A percentile compares a stretch with the other conserved stretches of the same genome.
These are phyloP conservation scores for Pectinophora gossypiella DNA, from an alignment of 1,140 invertebrate genomes.

Conservation along the genomic window DNA sequence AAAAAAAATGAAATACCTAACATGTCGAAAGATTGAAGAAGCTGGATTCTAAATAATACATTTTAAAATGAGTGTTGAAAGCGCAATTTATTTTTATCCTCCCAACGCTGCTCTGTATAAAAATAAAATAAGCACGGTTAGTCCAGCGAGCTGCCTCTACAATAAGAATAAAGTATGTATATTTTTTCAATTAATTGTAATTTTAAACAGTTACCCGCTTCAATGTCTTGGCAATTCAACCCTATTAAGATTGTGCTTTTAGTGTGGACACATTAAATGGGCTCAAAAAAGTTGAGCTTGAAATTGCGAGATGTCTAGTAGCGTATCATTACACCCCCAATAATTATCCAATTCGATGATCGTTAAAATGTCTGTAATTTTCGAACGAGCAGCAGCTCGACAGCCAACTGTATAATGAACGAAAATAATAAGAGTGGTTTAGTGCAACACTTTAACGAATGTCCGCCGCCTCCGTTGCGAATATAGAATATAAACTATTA, in stretches of 20 bases:
- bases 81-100: neutral
- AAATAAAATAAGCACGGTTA: neutral
- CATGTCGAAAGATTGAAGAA: neutral
- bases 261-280: conserved; percentile 25
- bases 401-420: conserved; percentile 29
- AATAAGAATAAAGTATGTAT: conserved; percentile 6
- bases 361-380: conserved; percentile 54
- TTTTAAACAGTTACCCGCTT: conserved; percentile 17
- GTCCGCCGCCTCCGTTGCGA: neutral
- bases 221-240: conserved; percentile 2
- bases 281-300: conserved; percentile 30
- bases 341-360: conserved; percentile 54
- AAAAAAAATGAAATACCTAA: neutral
- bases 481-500: conserved; percentile 26
- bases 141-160: neutral
- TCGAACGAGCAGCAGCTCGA: conserved; percentile 32
- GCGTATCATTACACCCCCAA: conserved; percentile 36
- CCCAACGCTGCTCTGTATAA: neutral
- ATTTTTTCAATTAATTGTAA: conserved; percentile 12
- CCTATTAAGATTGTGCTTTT: conserved; percentile 16
- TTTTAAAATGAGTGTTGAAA: neutral
- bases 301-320: conserved; percentile 40
- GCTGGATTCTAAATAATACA: neutral
- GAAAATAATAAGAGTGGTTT: conserved; percentile 41
- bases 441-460: conserved; percentile 37